Conservation (phyloP, 2,113 vertebrate species). For the Motacilla tschutschensis region DNA sequence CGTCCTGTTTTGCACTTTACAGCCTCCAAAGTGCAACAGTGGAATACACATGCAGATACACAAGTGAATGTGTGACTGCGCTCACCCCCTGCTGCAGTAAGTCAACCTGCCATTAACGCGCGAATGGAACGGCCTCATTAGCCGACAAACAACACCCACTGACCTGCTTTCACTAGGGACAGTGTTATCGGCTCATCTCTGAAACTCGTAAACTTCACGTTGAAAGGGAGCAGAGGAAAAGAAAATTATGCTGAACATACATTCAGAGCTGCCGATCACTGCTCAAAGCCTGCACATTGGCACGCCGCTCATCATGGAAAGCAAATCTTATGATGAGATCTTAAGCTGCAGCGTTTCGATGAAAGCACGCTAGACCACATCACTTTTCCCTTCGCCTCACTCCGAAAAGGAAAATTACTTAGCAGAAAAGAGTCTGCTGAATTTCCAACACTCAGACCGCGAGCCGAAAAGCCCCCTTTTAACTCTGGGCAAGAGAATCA, state of each 20-base stretch:
- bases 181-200: background rate
- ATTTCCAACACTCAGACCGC: background rate
- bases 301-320: background rate
- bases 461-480: background rate
- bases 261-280: background rate
- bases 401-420: slow-evolving; percentile 3
- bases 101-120: slow-evolving; percentile 77
- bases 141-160: slow-evolving; percentile 58
- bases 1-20: slow-evolving; percentile 51
- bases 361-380: slow-evolving; percentile 17
- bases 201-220: slow-evolving; percentile 6
- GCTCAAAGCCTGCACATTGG: slow-evolving; percentile 22
- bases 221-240: background rate
- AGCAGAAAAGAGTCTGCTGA: background rate
- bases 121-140: slow-evolving; percentile 75
- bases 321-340: slow-evolving; percentile 20
- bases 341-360: slow-evolving; percentile 12
- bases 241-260: background rate
- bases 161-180: slow-evolving; percentile 52
- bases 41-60: slow-evolving; percentile 79
- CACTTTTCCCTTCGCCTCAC: slow-evolving; percentile 1
- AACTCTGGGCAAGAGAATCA: background rate
- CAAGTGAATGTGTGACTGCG: slow-evolving; percentile 49
- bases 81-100: slow-evolving; percentile 57
- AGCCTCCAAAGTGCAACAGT: slow-evolving; percentile 29